phyloP scores from a whole-genome alignment of 2,797 vertebrate species.

The Geotrypetes seraphini region DNA sequence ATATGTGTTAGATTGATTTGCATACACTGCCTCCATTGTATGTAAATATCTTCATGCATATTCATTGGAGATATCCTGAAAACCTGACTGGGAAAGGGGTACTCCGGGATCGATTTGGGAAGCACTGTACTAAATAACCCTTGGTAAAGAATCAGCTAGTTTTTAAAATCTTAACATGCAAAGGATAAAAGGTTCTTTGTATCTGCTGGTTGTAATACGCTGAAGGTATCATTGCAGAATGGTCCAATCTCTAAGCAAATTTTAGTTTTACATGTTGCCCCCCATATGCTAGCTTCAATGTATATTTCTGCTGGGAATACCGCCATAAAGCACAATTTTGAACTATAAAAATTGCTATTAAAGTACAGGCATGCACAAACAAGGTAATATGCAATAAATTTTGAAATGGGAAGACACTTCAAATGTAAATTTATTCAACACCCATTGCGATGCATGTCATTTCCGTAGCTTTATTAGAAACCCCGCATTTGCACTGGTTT shows the following conservation, averaged over 20 bases:
- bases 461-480: slow-evolving; percentile 66
- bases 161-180: too few relatives aligned
- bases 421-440: slow-evolving; percentile 65
- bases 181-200: slow-evolving; percentile 26
- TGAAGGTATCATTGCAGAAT: slow-evolving; percentile 34
- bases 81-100: too few relatives aligned
- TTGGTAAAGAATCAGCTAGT: too few relatives aligned
- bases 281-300: slow-evolving; percentile 60
- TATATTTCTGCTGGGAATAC: slow-evolving; percentile 61
- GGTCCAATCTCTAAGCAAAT: slow-evolving; percentile 39
- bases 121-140: too few relatives aligned
- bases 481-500: slow-evolving; percentile 44
- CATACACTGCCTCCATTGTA: too few relatives aligned
- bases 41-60: too few relatives aligned
- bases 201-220: slow-evolving; percentile 42
- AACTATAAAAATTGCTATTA: slow-evolving; percentile 61
- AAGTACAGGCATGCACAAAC: slow-evolving; percentile 64
- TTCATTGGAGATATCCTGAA: too few relatives aligned
- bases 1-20: too few relatives aligned
- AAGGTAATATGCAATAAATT: slow-evolving; percentile 72
- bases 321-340: slow-evolving; percentile 63
- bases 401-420: slow-evolving; percentile 54
- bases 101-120: too few relatives aligned
- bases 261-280: slow-evolving; percentile 52
- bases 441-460: slow-evolving; percentile 53